Base-by-base conservation (phyloP, 2,113 vertebrate genomes). In the Ceratotherium simum region DNA sequence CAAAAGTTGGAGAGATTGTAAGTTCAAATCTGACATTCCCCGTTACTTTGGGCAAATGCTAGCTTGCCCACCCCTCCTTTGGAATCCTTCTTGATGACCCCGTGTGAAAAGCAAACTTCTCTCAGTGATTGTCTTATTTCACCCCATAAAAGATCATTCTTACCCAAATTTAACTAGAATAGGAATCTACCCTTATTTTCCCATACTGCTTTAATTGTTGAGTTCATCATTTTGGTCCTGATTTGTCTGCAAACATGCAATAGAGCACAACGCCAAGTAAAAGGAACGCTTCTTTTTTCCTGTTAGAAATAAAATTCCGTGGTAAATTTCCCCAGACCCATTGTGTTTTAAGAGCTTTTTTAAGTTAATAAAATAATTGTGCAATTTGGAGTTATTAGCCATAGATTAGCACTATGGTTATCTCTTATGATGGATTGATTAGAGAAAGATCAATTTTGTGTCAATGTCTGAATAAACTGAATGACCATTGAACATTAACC, bases 341-440 rank as follows among this genome's bases (percentile, higher is more conserved):
- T 31, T 80, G 39, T 54, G 33, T 56, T 94, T 85, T 89, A 73
- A 91, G 67, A 87, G 17, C 39, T 39, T 92, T 93, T 73, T 67
- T 27, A 70, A 84, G 25, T 90, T 91, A 94, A 86, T 54, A 65
- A 46, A 82, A 64, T 79, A 89, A 36, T 91, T 96, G 91, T 91
- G 11, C 2, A 67, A 17, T 21, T 46, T 91, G 29, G 7, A 5
- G 11, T 48, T 86, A 73, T 33, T 90, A 90, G 10, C 20, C 13
- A 96, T 20, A 84, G 39, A 58, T 58, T 73, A 75, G 25, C 46
- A 31, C 58, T 60, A 5, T 36, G 54, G 21, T 73, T 81, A 39
- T 73, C 36, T 94, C 92, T 76, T 62, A 54, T 87, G 48, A 86
- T 17, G 48, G 39, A 75, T 51, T 81, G 46, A 86, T 54, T 51